Evolutionary conservation across 2,113 vertebrate genomes (phyloP), one percentile per base, ranked within the genome.

Genomic region (Pimephales promelas): DNA sequence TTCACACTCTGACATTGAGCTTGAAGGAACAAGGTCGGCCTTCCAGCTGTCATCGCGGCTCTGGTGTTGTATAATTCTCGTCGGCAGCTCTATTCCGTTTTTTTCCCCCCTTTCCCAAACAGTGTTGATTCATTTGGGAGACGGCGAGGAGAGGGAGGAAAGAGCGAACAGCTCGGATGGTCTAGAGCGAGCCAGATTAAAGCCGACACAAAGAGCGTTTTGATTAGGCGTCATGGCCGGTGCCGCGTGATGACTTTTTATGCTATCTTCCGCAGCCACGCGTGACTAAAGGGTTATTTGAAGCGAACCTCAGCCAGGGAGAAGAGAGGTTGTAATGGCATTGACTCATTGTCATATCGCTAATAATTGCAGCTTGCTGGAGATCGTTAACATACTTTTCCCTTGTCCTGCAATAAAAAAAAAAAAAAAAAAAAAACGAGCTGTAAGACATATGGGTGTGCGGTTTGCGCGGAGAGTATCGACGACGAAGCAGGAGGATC

Each of bases 41-140:
- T 84, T 80, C 36, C 36, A 85, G 70, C 86, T 82, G 89, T 88
- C 88, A 88, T 78, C 84, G 84, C 79, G 81, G 84, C 83, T 31
- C 77, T 77, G 31, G 7, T 49, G 79, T 89, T 90, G 87, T 84
- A 77, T 90, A 84, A 91, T 91, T 89, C 88, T 88, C 87, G 79
- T 86, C 87, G 78, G 88, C 68, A 4, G 31, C 82, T 87, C 88
- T 76, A 87, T 80, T 64, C 45, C 31, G 61, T 82, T 73, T 85
- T 85, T 87, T 82, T 85, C 78, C 78, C n/a, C 68, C 22, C 16
- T 74, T 62, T 57, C 24, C 79, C 84, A 85, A 87, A 86, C 84
- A 83, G 61, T 79, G 45, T 56, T 86, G 84, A 82, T 86, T 90
- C 86, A 86, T 31, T 86, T 47, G 76, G 87, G 87, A 86, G 47